Evolutionary conservation across 2,113 vertebrate species (phyloP).

Genomic region (Myotis lucifugus): DNA sequence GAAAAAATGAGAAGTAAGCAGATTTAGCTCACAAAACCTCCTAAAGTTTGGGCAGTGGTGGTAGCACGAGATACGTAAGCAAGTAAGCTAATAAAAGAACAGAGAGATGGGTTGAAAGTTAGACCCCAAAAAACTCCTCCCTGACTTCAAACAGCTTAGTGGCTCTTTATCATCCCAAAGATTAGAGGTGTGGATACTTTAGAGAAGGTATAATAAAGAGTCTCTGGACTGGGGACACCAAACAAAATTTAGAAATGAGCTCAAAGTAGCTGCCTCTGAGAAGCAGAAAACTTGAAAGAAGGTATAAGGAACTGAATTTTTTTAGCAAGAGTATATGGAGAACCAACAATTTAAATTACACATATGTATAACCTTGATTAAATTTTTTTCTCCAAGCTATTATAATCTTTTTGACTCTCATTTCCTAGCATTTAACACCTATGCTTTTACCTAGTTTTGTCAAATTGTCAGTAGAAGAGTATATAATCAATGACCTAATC

Average conservation of each 20-base stretch:
- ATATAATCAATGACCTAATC: not conserved
- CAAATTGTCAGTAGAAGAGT: not conserved
- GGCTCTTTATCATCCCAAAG: not conserved
- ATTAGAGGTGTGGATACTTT: not conserved
- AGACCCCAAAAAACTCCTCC: not conserved
- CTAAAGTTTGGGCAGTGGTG: not conserved
- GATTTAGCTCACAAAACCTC: not conserved
- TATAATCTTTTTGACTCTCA: not conserved
- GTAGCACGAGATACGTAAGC: not conserved
- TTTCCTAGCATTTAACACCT: conserved; percentile 3
- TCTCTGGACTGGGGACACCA: not conserved
- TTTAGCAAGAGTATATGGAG: not conserved
- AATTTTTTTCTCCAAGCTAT: not conserved
- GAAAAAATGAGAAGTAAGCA: conserved; percentile 6
- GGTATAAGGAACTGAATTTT: not conserved
- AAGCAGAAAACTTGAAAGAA: conserved; percentile 43
- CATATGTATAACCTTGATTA: not conserved
- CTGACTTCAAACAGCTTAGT: not conserved
- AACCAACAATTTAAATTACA: not conserved
- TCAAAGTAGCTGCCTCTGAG: not conserved
- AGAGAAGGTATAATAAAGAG: not conserved
- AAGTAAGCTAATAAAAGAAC: not conserved
- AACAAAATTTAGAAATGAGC: not conserved
- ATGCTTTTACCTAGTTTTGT: conserved; percentile 4
- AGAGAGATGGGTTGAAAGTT: not conserved